These are phyloP conservation scores for Brachionus sp. DNA, from an alignment of 1,140 invertebrate species.

Conservation along the genomic window DNA sequence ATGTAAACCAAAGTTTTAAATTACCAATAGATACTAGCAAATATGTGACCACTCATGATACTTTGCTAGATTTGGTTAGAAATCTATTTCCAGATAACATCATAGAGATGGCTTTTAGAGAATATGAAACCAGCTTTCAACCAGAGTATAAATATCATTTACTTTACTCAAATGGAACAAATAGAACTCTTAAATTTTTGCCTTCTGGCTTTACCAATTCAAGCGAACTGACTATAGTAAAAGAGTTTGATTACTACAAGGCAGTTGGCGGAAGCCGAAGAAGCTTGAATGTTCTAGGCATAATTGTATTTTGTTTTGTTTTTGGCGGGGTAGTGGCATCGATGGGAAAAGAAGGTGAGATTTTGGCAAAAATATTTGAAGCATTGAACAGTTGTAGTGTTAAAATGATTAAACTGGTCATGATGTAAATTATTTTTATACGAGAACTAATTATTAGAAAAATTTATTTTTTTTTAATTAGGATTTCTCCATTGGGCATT, in stretches of 20 bases:
- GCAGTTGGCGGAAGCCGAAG: not conserved
- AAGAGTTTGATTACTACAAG: not conserved
- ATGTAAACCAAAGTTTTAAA: not conserved
- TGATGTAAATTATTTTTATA: conserved; percentile 44
- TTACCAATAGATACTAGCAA: conserved; percentile 19
- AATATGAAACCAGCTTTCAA: conserved; percentile 37
- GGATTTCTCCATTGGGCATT: conserved; percentile 1
- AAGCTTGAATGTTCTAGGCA: conserved; percentile 43
- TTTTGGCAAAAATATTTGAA: conserved; percentile 31
- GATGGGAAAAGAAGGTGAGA: conserved; percentile 25
- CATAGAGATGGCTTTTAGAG: conserved; percentile 48
- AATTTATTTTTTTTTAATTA: not conserved
- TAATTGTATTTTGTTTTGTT: conserved; percentile 38
- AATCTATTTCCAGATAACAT: conserved; percentile 49
- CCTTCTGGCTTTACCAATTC: not conserved
- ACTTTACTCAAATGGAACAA: not conserved
- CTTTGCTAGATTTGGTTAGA: conserved; percentile 39
- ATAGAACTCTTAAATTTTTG: not conserved
- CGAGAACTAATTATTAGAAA: not conserved
- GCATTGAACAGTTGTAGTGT: not conserved
- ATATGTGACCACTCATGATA: conserved; percentile 36
- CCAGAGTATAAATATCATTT: conserved; percentile 19
- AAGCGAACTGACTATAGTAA: not conserved
- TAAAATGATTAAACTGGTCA: conserved; percentile 12
- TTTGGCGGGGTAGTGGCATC: conserved; percentile 24